Conservation (phyloP, 1,140 invertebrate species). For the Macrobrachium rosenbergii region DNA sequence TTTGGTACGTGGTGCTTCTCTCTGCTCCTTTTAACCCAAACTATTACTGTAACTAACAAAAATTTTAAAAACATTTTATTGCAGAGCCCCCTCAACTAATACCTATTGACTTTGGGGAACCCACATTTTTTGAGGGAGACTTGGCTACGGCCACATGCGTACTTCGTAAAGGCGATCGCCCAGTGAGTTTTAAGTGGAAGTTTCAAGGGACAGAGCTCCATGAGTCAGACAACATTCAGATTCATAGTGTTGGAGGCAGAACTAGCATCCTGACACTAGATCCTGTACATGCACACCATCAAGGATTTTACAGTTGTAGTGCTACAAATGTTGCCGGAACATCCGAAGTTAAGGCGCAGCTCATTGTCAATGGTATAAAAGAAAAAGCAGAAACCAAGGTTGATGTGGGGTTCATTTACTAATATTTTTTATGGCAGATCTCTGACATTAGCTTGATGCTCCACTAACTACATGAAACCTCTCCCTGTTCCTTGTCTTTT, state of each 20-base stretch:
- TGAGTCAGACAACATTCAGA: slow-evolving; percentile 63
- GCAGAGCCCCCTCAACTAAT: slow-evolving; percentile 53
- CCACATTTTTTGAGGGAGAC: slow-evolving; percentile 71
- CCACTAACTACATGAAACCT: background rate
- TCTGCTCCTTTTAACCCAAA: slow-evolving; percentile 49
- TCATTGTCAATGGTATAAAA: slow-evolving; percentile 60
- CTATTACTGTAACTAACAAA: slow-evolving; percentile 9
- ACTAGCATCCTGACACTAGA: slow-evolving; percentile 81
- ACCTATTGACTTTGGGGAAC: slow-evolving; percentile 62
- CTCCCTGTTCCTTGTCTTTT: slow-evolving; percentile 52
- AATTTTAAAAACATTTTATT: slow-evolving; percentile 34
- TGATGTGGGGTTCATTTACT: slow-evolving; percentile 10
- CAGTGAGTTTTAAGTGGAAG: slow-evolving; percentile 83
- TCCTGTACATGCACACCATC: slow-evolving; percentile 75
- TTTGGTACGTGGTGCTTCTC: slow-evolving; percentile 29
- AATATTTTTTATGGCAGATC: slow-evolving; percentile 1
- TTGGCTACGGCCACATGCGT: slow-evolving; percentile 80
- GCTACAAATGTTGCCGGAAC: slow-evolving; percentile 70
- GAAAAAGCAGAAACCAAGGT: slow-evolving; percentile 2
- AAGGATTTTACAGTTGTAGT: slow-evolving; percentile 71
- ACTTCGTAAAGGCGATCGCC: slow-evolving; percentile 86
- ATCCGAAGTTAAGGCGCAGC: slow-evolving; percentile 41
- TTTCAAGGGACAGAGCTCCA: slow-evolving; percentile 75
- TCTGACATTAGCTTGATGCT: slow-evolving; percentile 5
- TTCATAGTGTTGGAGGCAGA: slow-evolving; percentile 76